Conservation (phyloP, 2,888 invertebrate species). For the Autographa gamma region DNA sequence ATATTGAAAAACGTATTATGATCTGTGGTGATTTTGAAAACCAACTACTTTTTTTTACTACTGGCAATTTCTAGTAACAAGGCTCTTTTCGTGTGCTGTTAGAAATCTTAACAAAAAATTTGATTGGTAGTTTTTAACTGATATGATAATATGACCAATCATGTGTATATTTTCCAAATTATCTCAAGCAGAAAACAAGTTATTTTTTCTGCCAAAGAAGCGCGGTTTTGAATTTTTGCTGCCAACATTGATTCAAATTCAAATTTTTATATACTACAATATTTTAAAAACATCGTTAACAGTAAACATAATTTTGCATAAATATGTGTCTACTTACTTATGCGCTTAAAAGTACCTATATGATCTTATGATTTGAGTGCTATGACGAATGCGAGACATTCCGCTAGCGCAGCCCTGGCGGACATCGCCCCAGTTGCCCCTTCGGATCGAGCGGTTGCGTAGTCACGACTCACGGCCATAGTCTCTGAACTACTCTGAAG, state of each 20-base stretch:
- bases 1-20: no score
- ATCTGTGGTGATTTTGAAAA: neutral
- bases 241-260: slow-evolving; percentile 67
- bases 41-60: neutral
- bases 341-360: slow-evolving; percentile 2
- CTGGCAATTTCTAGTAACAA: neutral
- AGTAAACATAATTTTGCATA: slow-evolving; percentile 16
- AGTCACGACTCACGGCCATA: slow-evolving; percentile 75
- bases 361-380: slow-evolving; percentile 8
- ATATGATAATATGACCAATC: slow-evolving; percentile 31
- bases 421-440: slow-evolving; percentile 87
- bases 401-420: slow-evolving; percentile 87
- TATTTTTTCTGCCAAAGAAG: slow-evolving; percentile 74
- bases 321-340: slow-evolving; percentile 13
- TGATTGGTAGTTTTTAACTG: slow-evolving; percentile 34
- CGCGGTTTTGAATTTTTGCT: slow-evolving; percentile 68
- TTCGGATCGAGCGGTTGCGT: slow-evolving; percentile 87
- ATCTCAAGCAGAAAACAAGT: slow-evolving; percentile 37
- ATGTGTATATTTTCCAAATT: slow-evolving; percentile 10
- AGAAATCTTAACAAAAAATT: neutral
- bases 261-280: slow-evolving; percentile 57
- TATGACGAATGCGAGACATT: slow-evolving; percentile 74
- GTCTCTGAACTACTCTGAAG: slow-evolving; percentile 70
- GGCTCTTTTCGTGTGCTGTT: neutral
- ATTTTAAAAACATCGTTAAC: neutral